These are phyloP conservation scores for Artibeus jamaicensis DNA, from an alignment of 2,797 vertebrate species.

Conservation along the genomic window DNA sequence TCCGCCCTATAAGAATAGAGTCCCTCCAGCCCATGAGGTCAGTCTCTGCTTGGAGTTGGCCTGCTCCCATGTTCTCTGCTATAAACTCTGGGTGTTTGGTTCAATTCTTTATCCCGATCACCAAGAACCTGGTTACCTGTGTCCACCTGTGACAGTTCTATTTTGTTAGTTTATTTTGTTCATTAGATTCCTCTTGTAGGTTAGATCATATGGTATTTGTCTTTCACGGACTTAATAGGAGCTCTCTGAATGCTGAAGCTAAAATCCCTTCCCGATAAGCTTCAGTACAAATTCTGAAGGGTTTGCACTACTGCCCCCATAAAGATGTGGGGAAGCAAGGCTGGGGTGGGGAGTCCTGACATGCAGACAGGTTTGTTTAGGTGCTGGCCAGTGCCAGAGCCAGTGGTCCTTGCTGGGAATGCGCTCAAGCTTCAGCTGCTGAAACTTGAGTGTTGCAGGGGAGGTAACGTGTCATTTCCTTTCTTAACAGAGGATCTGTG, in stretches of 20 bases:
- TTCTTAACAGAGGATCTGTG: not conserved
- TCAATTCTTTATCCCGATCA: no score
- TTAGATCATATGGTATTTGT: not conserved
- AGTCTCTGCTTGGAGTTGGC: no score
- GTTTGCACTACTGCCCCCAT: not conserved
- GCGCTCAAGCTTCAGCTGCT: not conserved
- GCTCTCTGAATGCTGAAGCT: not conserved
- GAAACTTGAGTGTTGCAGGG: not conserved
- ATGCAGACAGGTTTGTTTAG: not conserved
- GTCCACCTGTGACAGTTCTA: no score
- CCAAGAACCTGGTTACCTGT: no score
- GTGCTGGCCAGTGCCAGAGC: not conserved
- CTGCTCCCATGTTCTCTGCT: no score
- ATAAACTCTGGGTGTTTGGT: no score
- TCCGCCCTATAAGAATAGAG: no score
- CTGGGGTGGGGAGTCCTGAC: not conserved
- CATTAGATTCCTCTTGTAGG: not conserved
- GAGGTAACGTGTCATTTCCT: conserved; percentile 34
- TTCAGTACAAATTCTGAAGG: not conserved
- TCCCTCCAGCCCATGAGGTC: no score
- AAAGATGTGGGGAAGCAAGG: not conserved
- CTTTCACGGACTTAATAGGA: not conserved
- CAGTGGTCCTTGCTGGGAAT: not conserved
- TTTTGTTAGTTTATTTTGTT: not conserved
- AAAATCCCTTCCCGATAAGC: not conserved